Percentiles rank a stretch among this genome's conserved stretches.
Conservation (phyloP, 2,888 invertebrate species). For the Schizaphis graminum region DNA sequence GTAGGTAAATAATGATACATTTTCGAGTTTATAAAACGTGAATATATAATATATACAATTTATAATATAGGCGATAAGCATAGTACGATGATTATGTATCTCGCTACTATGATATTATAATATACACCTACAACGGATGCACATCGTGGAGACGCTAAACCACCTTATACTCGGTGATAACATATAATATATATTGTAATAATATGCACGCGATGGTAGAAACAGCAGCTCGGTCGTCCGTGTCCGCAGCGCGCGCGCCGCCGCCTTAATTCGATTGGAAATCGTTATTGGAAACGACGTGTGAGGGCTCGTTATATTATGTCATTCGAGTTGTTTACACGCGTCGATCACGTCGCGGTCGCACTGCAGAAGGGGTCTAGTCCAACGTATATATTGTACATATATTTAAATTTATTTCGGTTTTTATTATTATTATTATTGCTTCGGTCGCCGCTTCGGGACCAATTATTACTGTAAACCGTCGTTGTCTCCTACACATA, state of each 20-base stretch:
- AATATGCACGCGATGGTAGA: not conserved
- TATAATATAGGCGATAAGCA: not conserved
- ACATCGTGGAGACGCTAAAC: not conserved
- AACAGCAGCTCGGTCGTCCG: not conserved
- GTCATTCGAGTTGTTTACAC: constrained; percentile 53
- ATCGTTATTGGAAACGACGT: constrained; percentile 44
- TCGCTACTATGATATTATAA: not conserved
- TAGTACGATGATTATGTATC: not conserved
- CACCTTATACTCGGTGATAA: not conserved
- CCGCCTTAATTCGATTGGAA: constrained; percentile 44
- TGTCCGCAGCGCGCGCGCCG: not conserved
- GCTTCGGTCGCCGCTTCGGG: not conserved
- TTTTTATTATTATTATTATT: constrained; percentile 29
- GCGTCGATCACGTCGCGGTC: constrained; percentile 31
- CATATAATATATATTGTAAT: not conserved
- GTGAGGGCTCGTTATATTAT: constrained; percentile 49
- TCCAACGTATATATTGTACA: not conserved
- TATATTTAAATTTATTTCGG: constrained; percentile 36
- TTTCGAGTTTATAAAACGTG: not conserved
- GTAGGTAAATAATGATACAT: not conserved
- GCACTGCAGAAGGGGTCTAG: not conserved
- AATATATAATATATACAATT: not conserved
- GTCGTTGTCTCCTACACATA: not conserved
- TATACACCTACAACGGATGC: not conserved
- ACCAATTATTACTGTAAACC: constrained; percentile 5